Percentiles rank a stretch among this genome's conserved stretches.
Conservation (phyloP, 2,113 vertebrate species). For the Psilopogon haemacephalus region DNA sequence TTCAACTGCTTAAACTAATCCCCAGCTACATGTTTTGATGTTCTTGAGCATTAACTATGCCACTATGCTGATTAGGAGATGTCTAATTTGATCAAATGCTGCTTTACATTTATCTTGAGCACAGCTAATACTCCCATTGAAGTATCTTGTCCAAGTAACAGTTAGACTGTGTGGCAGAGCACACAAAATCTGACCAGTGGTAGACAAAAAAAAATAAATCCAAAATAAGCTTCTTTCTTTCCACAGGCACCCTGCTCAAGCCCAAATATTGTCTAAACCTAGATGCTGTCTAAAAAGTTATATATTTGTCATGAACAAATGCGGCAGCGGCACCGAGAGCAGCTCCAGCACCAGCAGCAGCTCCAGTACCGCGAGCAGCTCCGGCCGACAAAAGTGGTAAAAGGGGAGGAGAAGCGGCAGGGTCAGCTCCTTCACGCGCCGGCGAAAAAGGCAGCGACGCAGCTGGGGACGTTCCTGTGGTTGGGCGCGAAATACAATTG, state of each 20-base stretch:
- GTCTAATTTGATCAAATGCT: constrained; percentile 23
- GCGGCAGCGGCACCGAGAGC: no score
- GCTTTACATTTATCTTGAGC: constrained; percentile 4
- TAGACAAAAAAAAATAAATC: background rate
- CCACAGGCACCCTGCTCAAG: background rate
- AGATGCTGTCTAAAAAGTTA: background rate
- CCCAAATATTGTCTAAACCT: background rate
- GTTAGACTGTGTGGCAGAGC: background rate
- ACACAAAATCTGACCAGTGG: background rate
- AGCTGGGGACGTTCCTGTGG: no score
- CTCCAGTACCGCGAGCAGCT: no score
- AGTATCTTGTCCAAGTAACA: background rate
- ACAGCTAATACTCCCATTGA: background rate
- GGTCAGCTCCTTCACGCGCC: no score
- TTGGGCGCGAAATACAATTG: no score
- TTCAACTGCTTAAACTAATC: background rate
- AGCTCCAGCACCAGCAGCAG: no score
- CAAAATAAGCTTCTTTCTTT: background rate
- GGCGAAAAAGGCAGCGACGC: no score
- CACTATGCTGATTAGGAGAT: background rate
- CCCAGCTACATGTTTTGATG: background rate
- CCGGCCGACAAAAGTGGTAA: no score
- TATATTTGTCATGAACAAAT: background rate
- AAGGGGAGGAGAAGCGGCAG: no score
- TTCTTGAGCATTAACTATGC: background rate